Evolutionary conservation across 2,113 vertebrate species (phyloP).

Genomic region (Tupaia chinensis): DNA sequence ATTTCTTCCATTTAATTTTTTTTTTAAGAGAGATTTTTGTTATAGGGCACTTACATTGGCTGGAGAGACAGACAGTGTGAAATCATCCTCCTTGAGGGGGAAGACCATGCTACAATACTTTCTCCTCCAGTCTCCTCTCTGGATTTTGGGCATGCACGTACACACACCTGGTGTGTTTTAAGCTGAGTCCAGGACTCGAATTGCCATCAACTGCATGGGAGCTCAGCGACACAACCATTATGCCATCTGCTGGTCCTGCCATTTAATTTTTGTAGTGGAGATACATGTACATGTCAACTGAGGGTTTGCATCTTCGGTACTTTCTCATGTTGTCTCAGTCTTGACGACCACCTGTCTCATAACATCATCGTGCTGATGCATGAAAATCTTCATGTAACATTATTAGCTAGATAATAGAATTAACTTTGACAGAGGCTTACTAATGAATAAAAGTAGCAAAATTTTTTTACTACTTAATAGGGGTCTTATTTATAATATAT

Average conservation of each 20-base stretch:
- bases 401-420: not conserved
- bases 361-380: not conserved
- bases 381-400: not conserved
- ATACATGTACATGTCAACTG: not conserved
- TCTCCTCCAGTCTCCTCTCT: too few species aligned
- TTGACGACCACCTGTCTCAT: not conserved
- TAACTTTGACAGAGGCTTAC: not conserved
- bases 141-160: too few species aligned
- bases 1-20: not conserved
- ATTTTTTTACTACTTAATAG: not conserved
- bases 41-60: too few species aligned
- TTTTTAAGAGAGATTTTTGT: too few species aligned
- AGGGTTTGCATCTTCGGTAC: not conserved
- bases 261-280: conserved; percentile 32
- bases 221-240: too few species aligned
- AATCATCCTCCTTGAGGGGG: too few species aligned
- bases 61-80: too few species aligned
- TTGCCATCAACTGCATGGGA: too few species aligned
- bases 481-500: not conserved
- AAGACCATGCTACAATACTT: too few species aligned
- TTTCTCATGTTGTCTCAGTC: conserved; percentile 10
- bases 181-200: too few species aligned
- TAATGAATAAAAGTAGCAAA: conserved; percentile 13
- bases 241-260: too few species aligned
- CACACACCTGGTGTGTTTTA: too few species aligned